These are phyloP conservation scores for Gambelia wislizenii DNA, from an alignment of 2,797 vertebrate genomes.

Conservation along the genomic window DNA sequence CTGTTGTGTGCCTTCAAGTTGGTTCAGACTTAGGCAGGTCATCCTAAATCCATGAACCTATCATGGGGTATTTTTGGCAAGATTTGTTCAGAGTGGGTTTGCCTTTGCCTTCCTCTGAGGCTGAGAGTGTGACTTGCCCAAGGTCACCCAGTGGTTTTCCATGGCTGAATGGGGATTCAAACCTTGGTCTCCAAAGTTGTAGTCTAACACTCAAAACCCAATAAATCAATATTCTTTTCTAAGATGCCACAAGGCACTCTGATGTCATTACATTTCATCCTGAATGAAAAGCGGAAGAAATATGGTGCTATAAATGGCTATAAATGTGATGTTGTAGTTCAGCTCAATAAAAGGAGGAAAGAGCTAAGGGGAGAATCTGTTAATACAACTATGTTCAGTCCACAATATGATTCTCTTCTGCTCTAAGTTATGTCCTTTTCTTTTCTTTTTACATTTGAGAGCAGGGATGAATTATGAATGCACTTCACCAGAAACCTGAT, in stretches of 20 bases:
- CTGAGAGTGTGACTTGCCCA: no score
- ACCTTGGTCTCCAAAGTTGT: no score
- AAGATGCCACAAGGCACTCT: neutral
- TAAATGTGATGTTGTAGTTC: conserved; percentile 55
- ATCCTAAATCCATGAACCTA: no score
- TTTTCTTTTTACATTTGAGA: conserved; percentile 69
- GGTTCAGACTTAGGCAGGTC: no score
- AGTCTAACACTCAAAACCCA: neutral
- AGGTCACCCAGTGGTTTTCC: no score
- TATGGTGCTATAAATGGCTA: conserved; percentile 60
- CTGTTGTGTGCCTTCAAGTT: neutral
- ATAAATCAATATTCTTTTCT: neutral
- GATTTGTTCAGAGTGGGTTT: no score
- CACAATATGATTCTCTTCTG: conserved; percentile 30
- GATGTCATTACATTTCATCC: neutral
- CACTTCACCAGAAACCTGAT: conserved; percentile 84
- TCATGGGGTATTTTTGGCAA: no score
- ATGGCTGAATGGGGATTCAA: no score
- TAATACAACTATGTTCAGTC: conserved; percentile 5
- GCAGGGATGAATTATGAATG: conserved; percentile 81
- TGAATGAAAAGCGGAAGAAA: conserved; percentile 64
- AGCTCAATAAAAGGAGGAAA: conserved; percentile 18
- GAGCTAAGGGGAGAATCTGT: neutral
- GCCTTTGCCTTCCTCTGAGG: no score
- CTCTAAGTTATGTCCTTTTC: conserved; percentile 52